These are phyloP conservation scores for Drosophila nr. perissopoda DNA, from an alignment of 2,888 invertebrate genomes.

Conservation along the genomic window DNA sequence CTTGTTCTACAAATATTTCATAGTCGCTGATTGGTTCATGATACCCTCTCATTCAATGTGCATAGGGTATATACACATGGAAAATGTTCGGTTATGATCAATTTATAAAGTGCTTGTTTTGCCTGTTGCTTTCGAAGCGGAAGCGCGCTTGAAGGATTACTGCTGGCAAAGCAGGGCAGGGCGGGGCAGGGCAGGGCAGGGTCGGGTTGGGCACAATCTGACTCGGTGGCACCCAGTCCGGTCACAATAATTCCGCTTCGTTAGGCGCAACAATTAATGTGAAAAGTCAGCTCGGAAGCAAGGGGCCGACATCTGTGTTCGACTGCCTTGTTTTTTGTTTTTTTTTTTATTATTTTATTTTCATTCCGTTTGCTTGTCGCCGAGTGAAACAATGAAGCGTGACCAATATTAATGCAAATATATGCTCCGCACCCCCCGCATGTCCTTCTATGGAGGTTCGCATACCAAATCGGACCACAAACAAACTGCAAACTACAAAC, in stretches of 20 bases:
- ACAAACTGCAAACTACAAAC: slow-evolving; percentile 36
- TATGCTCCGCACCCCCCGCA: slow-evolving; percentile 5
- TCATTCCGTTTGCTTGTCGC: slow-evolving; percentile 26
- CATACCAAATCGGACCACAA: neutral
- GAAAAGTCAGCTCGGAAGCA: slow-evolving; percentile 14
- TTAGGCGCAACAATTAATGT: slow-evolving; percentile 75
- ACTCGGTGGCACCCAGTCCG: slow-evolving; percentile 41
- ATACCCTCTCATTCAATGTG: neutral
- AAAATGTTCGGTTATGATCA: slow-evolving; percentile 12
- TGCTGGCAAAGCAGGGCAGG: slow-evolving; percentile 5
- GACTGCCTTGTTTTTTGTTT: neutral
- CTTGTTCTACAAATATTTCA: neutral
- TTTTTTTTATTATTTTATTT: neutral
- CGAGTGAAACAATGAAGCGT: slow-evolving; percentile 68
- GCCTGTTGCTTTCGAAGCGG: slow-evolving; percentile 51
- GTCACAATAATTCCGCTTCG: slow-evolving; percentile 73
- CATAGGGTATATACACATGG: neutral
- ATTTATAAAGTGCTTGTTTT: slow-evolving; percentile 9
- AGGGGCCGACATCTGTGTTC: slow-evolving; percentile 8
- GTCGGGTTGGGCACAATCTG: slow-evolving; percentile 1
- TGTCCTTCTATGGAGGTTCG: slow-evolving; percentile 34
- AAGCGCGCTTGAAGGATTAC: slow-evolving; percentile 78
- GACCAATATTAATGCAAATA: slow-evolving; percentile 74
- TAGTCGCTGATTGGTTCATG: neutral
- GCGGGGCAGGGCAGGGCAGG: neutral